Percentiles rank a stretch among this genome's conserved stretches.
Evolutionary conservation across 2,113 vertebrate genomes (phyloP).

Genomic region (Mobula hypostoma): DNA sequence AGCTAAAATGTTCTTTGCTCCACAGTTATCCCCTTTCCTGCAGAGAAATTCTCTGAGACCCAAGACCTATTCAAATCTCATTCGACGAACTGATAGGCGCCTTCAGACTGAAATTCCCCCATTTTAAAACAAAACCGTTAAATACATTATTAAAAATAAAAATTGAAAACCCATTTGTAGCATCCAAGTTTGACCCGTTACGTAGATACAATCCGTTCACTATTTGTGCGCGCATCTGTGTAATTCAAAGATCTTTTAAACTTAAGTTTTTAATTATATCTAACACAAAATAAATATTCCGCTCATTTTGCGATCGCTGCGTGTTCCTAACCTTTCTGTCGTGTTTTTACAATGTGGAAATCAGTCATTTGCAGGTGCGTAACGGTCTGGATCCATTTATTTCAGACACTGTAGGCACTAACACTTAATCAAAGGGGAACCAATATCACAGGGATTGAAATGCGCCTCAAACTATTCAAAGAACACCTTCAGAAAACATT

Average conservation of each 20-base stretch:
- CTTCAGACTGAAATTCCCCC: background rate
- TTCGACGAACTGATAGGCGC: background rate
- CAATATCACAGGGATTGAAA: constrained; percentile 24
- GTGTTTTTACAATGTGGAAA: background rate
- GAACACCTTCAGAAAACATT: constrained; percentile 47
- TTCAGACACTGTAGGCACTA: constrained; percentile 42
- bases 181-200: background rate
- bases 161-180: background rate
- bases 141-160: background rate
- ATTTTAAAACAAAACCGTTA: background rate
- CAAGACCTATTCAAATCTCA: background rate
- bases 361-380: background rate
- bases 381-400: constrained; percentile 41
- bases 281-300: background rate
- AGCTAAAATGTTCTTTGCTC: background rate
- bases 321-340: background rate
- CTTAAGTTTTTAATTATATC: background rate
- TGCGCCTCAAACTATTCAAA: constrained; percentile 43
- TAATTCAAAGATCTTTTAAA: background rate
- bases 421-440: constrained; percentile 44
- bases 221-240: background rate
- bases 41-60: background rate
- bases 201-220: background rate
- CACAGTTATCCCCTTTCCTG: background rate
- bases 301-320: background rate